Percentiles rank a stretch among this genome's conserved stretches.
Evolutionary conservation across 2,797 vertebrate genomes (phyloP).

Genomic region (Loris lydekkerianus): DNA sequence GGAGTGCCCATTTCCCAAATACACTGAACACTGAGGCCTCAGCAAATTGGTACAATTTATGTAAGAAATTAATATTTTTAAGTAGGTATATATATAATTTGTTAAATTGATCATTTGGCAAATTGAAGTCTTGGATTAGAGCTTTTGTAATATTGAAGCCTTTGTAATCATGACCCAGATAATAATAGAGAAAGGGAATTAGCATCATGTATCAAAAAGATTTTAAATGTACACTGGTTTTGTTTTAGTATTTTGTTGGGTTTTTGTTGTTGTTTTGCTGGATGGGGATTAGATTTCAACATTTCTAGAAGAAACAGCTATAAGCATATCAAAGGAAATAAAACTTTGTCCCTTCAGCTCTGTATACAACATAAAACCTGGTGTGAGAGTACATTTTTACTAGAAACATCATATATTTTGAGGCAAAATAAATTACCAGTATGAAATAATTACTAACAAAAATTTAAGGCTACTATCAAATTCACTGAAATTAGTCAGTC

Average conservation of each 20-base stretch:
- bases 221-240: neutral
- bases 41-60: neutral
- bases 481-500: conserved; percentile 4
- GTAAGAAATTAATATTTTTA: neutral
- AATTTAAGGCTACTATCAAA: neutral
- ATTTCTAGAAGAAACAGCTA: conserved; percentile 51
- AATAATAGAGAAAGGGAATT: neutral
- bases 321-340: conserved; percentile 31
- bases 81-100: neutral
- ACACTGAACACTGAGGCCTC: neutral
- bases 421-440: conserved; percentile 18
- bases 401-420: conserved; percentile 18
- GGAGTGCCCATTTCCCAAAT: neutral
- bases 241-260: neutral
- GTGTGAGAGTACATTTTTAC: neutral
- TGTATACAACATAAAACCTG: neutral
- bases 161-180: conserved; percentile 6
- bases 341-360: neutral
- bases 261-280: neutral
- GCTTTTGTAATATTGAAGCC: neutral
- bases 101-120: conserved; percentile 37
- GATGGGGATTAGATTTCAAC: conserved; percentile 24
- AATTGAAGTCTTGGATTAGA: conserved; percentile 8
- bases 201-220: neutral
- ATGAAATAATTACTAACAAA: conserved; percentile 37